Evolutionary conservation across 2,797 vertebrate species (phyloP), one percentile per base, ranked within the genome.

Genomic region (Xiphorhynchus erythropygius): DNA sequence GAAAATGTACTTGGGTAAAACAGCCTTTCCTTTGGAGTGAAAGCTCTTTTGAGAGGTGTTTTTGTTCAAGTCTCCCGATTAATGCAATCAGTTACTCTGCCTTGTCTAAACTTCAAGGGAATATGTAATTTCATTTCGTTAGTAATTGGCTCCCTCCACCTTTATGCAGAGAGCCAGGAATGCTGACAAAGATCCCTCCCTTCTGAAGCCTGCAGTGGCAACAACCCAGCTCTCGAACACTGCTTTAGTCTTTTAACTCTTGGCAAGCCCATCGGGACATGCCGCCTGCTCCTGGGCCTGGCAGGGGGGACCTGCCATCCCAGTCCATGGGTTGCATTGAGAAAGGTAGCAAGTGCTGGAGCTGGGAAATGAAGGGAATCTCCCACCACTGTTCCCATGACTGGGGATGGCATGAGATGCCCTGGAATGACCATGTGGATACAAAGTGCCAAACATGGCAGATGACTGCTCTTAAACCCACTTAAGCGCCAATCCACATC

Each of bases 241-340:
- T 59, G 50, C 65, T 44, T 65, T 44, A 74, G 67, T 49, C 19
- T 5, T 69, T 49, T 27, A 33, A 35, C 53, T 63, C 68, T 28
- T 39, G 59, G 59, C 44, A 30, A 84, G 28, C 25, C 68, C 41
- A 1, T 4, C 1, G 3, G 50, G 60, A 75, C 21, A 3, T 2
- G 1, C 5, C 0, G 15, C 14, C 42, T 13, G 47, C 53, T 42
- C n/a, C 80, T 9, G 37, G 24, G 17, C 37, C 44, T 0, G 0
- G 6, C 3, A 1, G 18, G n/a, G 18, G 15, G 14, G 13, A 33
- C 37, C 71, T 60, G 56, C 12, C 63, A 28, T 44, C 65, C 22
- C 0, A 0, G n/a, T 28, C 50, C 33, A 1, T 0, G n/a, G 33
- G 16, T 7, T 3, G 2, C 39, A 9, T 24, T 0, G 0, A 37